Evolutionary conservation across 1,140 invertebrate genomes (phyloP), one percentile per base, ranked within the genome.

Genomic region (Pogonus chalceus): DNA sequence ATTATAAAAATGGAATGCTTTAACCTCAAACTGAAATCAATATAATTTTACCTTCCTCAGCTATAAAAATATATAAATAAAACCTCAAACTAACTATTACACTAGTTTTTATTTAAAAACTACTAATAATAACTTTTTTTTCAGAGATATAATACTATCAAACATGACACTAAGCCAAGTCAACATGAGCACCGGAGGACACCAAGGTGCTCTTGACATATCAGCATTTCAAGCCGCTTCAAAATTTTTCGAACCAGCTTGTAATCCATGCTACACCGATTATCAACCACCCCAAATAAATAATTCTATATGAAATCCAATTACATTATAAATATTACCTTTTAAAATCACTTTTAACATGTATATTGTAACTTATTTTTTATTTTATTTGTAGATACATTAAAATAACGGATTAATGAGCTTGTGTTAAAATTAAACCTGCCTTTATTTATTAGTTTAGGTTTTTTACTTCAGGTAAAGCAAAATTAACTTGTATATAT

Each of bases 211-310:
- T 39, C 46, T 69, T 10, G 68, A 69, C 50, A 68, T 69, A 64
- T 56, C 60, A 2, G 65, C 66, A 18, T 69, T 68, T 51, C 68
- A 68, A 54, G 64, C 65, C 9, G 67, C 67, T 46, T 62, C 63
- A 2, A 66, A 67, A 65, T 46, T 69, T 9, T 69, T 69, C 23
- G 68, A 69, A 48, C 57, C 64, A 1, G 61, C 58, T 46, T 67
- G 64, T 51, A 60, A 62, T 31, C 53, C 59, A 9, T 68, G 66
- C 49, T 69, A 68, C 52, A 49, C 56, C 1, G 68, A 69, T 53
- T 69, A 69, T 35, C 56, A 59, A 56, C 48, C 56, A 48, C 12
- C 22, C 20, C 31, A 48, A 35, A 47, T 49, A 18, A 55, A 35
- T 20, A 18, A 14, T 26, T 52, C 7, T 43, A 18, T 43, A 18